These are phyloP conservation scores for Ptilodon capucinus DNA, from an alignment of 2,888 invertebrate genomes.

Conservation along the genomic window DNA sequence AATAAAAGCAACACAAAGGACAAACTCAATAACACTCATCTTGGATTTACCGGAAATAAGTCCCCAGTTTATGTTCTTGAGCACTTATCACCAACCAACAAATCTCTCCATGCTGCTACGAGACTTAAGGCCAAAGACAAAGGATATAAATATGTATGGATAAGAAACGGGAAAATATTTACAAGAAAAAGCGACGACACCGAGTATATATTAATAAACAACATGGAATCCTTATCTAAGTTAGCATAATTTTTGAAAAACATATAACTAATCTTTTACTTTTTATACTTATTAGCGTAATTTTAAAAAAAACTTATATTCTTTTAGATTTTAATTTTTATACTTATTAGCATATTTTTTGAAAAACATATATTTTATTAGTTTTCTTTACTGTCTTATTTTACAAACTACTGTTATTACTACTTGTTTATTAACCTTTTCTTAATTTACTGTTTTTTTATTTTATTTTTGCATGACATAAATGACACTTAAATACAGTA, in stretches of 20 bases:
- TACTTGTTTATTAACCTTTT: too few relatives aligned
- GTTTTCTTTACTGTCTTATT: too few relatives aligned
- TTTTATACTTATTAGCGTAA: too few relatives aligned
- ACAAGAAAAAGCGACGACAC: not conserved
- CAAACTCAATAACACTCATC: not conserved
- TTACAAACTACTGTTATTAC: too few relatives aligned
- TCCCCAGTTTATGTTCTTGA: not conserved
- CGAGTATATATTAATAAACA: not conserved
- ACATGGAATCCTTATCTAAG: not conserved
- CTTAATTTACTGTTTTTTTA: not conserved
- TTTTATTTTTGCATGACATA: not conserved
- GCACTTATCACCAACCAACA: not conserved
- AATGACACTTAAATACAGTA: not conserved
- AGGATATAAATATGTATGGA: not conserved
- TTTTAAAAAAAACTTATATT: too few relatives aligned
- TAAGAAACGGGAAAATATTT: not conserved
- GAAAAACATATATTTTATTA: too few relatives aligned
- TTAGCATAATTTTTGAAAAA: not conserved
- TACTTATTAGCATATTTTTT: too few relatives aligned
- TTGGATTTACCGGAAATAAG: not conserved
- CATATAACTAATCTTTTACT: too few relatives aligned
- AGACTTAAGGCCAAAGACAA: conserved; percentile 1
- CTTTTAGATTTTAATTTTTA: too few relatives aligned
- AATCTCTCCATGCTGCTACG: not conserved
- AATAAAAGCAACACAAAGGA: not conserved